These are phyloP conservation scores for Pseudochaenichthys georgianus DNA, from an alignment of 2,797 vertebrate genomes.

Conservation along the genomic window DNA sequence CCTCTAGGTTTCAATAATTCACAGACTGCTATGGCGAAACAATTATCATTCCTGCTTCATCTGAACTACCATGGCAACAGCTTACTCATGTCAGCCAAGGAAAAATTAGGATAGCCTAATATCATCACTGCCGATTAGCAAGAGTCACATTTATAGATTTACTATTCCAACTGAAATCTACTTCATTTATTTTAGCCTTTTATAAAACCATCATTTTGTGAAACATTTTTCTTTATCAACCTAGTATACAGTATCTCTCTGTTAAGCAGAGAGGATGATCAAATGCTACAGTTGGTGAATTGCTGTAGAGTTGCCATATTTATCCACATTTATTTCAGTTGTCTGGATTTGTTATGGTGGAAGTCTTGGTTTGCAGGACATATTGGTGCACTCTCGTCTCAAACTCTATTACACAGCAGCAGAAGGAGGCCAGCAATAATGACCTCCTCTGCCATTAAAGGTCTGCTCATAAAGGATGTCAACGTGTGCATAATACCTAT, in stretches of 20 bases:
- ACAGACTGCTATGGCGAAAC: conserved; percentile 60
- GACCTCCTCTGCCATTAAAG: neutral
- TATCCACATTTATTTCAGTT: conserved; percentile 22
- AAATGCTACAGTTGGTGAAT: neutral
- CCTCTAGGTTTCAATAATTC: conserved; percentile 76
- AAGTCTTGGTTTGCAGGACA: neutral
- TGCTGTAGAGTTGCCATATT: conserved; percentile 8
- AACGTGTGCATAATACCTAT: neutral
- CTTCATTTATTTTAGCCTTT: neutral
- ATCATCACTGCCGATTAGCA: conserved; percentile 3
- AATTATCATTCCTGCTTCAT: conserved; percentile 77
- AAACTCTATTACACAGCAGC: neutral
- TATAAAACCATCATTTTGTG: neutral
- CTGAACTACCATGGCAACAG: conserved; percentile 79
- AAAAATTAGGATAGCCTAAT: neutral
- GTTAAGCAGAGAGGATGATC: neutral
- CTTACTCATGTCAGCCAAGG: conserved; percentile 49
- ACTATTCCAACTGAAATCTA: neutral
- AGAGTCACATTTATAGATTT: neutral
- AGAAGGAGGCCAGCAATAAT: neutral
- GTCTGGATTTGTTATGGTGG: neutral
- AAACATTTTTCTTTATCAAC: conserved; percentile 15
- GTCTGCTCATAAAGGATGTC: neutral
- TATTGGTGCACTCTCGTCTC: neutral
- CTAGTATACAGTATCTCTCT: neutral